These are phyloP conservation scores for Noctuana brunneofusca DNA, from an alignment of 2,888 invertebrate species.

Conservation along the genomic window DNA sequence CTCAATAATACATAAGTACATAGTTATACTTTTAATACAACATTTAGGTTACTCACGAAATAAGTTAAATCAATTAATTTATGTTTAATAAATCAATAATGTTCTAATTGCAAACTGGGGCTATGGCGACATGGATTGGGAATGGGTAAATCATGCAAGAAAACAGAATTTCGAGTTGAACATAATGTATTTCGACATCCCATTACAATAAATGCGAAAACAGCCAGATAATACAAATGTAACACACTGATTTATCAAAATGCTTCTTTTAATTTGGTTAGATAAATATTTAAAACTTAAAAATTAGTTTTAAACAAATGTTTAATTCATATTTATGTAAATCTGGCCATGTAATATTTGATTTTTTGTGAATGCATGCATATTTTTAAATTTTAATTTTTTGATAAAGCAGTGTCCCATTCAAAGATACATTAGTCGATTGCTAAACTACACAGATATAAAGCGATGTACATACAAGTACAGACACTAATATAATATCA, in stretches of 20 bases:
- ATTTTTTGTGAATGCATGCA: background rate
- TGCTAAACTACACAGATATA: constrained; percentile 59
- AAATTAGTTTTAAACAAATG: too few relatives aligned
- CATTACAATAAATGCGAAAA: constrained; percentile 71
- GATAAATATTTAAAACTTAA: too few relatives aligned
- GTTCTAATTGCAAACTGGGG: constrained; percentile 49
- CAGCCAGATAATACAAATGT: constrained; percentile 58
- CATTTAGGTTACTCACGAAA: too few relatives aligned
- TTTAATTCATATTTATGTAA: too few relatives aligned
- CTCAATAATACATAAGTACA: too few relatives aligned
- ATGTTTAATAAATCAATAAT: background rate
- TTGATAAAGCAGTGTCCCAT: constrained; percentile 52
- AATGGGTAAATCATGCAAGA: constrained; percentile 73
- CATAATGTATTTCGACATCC: constrained; percentile 74
- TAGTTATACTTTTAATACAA: too few relatives aligned
- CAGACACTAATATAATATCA: constrained; percentile 18
- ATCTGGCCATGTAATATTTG: too few relatives aligned
- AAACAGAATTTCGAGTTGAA: constrained; percentile 73
- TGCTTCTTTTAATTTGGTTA: background rate
- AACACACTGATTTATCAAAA: constrained; percentile 26
- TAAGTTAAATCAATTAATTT: too few relatives aligned
- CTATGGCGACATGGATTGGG: constrained; percentile 59
- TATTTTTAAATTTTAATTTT: background rate
- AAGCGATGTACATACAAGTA: constrained; percentile 54
- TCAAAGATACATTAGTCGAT: constrained; percentile 37